Base-by-base conservation (phyloP, 2,888 invertebrate species). In the Platycheirus albimanus region DNA sequence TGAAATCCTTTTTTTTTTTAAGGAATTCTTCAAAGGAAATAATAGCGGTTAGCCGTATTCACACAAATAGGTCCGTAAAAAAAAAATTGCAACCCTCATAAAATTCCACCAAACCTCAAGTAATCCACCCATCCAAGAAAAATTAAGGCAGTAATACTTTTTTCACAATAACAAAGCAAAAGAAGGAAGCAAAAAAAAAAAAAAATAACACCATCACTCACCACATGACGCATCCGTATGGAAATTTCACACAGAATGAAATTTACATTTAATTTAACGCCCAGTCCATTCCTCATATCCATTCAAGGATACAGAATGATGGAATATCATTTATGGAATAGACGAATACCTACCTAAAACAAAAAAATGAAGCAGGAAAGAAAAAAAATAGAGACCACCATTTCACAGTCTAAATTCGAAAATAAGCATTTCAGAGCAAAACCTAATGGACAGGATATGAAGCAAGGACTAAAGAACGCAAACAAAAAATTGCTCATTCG, bases 191-290 rank as follows among this genome's bases (percentile, higher is more conserved):
- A n/a, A n/a, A n/a, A n/a, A 43, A 51, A 38, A 38, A 66, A 30
- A 56, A 56, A 6, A 1, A 3, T 28, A 56, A 75, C 52, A 67
- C 64, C 66, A 61, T 54, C 54, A 51, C 56, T 49, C 72, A 51
- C 67, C 83, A 78, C 77, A 83, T 78, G 81, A 77, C 78, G 72
- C 78, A 83, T 78, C 77, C 78, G 56, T 78, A 83, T 78, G 83
- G 72, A 78, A 83, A 83, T 83, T 83, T 78, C 36, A 54, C 24
- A 69, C 47, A 56, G 64, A 78, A 69, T 43, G 63, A 67, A 83
- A 83, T 83, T 83, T 83, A 74, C 72, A 78, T 83, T 77, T 78
- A 83, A 78, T 83, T 78, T 72, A 74, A 69, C 79, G 54, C 69
- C 79, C 74, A 41, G 47, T 56, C 54, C 63, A 69, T 74, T 79